A percentile compares a stretch with the other conserved stretches of the same genome.
Evolutionary conservation across 64 coral and sea anemone genomes (phyloP).

Genomic region (Platygyra sinensis): DNA sequence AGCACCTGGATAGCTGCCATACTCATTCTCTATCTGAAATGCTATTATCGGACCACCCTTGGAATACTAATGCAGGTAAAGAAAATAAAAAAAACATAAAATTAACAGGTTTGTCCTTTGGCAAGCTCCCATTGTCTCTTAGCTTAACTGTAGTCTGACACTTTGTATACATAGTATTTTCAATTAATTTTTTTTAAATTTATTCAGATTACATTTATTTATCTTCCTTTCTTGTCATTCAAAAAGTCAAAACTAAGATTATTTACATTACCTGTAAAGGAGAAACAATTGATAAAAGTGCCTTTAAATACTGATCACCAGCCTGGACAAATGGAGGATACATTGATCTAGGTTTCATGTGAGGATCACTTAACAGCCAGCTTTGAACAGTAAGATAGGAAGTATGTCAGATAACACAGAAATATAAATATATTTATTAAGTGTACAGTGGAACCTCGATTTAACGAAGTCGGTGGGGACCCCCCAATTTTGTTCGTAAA

Average conservation of each 20-base stretch:
- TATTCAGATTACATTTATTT: too few relatives aligned
- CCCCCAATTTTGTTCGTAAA: too few relatives aligned
- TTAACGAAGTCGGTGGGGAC: too few relatives aligned
- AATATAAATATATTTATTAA: too few relatives aligned
- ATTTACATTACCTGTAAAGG: conserved; percentile 64
- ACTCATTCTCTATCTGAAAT: conserved; percentile 94
- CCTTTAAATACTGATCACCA: conserved; percentile 61
- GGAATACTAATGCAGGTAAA: conserved; percentile 28
- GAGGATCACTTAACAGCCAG: conserved; percentile 73
- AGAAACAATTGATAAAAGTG: conserved; percentile 52
- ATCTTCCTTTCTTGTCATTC: too few relatives aligned
- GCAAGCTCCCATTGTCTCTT: too few relatives aligned
- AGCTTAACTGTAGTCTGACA: too few relatives aligned
- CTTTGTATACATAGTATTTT: too few relatives aligned
- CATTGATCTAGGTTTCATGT: conserved; percentile 65
- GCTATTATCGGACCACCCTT: conserved; percentile 91
- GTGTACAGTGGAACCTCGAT: too few relatives aligned
- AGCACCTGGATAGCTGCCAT: conserved; percentile 35
- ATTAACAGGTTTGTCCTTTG: too few relatives aligned
- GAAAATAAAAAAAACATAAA: not conserved
- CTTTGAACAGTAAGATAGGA: conserved; percentile 29
- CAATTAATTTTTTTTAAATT: too few relatives aligned
- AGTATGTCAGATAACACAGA: not conserved
- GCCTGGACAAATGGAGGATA: conserved; percentile 74
- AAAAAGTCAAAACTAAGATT: too few relatives aligned